Evolutionary conservation across 2,888 invertebrate genomes (phyloP), one percentile per base, ranked within the genome.

Genomic region (Drosophila prolongata): DNA sequence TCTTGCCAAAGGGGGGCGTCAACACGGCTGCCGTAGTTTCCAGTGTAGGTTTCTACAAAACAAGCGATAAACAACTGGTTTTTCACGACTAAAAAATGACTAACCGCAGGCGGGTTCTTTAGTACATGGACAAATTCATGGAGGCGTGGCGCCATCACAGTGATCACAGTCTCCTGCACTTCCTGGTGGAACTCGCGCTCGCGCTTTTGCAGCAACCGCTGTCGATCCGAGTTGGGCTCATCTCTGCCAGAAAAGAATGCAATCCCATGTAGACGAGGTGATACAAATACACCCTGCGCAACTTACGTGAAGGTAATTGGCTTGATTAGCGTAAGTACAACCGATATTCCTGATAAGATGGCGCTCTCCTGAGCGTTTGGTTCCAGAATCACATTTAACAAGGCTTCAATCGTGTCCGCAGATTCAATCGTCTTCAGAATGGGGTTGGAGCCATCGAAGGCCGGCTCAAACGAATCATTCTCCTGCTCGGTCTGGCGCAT

Each of bases 301-400:
- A 88, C 91, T 88, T 77, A 91, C 91, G 86, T 85, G 79, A 90
- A 87, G 59, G 81, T 89, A 64, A 89, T 89, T 61, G 90, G 92
- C 79, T 89, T 90, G 79, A 96, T 93, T 87, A 97, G 93, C 77
- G 95, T 94, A 90, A 96, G 94, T 92, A 97, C 94, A 91, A 97
- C 95, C 92, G 95, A 94, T 89, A 97, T 95, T 90, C 97, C 97
- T 92, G 95, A 95, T 75, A 96, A 94, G 86, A 97, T 94, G 89
- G 96, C 95, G 91, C 94, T 95, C 91, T 95, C 95, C 76, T 93
- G 92, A 90, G 94, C 94, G 80, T 94, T 94, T 84, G 94, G 94
- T 75, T 94, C 93, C 91, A 97, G 94, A 93, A 97, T 95, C 91
- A 95, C 95, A 90, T 95, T 94, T 89, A 97, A 93, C 86, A 97